Evolutionary conservation across 2,888 invertebrate species (phyloP).

Genomic region (Drosophila quasianomalipes): DNA sequence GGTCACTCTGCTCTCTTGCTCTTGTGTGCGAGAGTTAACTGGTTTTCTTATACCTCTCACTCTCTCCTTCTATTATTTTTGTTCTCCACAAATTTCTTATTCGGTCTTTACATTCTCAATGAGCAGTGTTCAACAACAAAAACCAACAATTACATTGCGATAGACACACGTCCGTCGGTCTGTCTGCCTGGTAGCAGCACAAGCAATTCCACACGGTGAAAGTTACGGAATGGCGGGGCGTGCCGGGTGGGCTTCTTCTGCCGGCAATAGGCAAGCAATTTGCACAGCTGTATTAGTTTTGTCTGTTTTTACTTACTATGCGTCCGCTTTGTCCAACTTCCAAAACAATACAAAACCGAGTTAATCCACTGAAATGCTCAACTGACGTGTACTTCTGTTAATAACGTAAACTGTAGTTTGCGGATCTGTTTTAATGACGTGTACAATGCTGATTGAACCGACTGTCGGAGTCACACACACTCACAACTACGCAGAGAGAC

Average conservation of each 20-base stretch:
- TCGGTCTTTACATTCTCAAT: conserved; percentile 33
- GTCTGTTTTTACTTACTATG: conserved; percentile 12
- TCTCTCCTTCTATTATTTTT: conserved; percentile 2
- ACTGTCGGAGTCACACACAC: conserved; percentile 24
- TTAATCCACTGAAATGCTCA: conserved; percentile 15
- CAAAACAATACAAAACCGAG: not conserved
- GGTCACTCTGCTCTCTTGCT: conserved; percentile 23
- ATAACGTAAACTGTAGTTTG: conserved; percentile 32
- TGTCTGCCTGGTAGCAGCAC: not conserved
- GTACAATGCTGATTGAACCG: conserved; percentile 73
- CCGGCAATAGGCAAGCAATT: conserved; percentile 43
- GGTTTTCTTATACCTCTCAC: conserved; percentile 47
- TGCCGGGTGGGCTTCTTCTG: conserved; percentile 8
- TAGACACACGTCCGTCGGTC: conserved; percentile 1
- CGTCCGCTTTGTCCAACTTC: not conserved
- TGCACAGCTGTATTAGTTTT: conserved; percentile 50
- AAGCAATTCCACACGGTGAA: conserved; percentile 55
- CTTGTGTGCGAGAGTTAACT: conserved; percentile 41
- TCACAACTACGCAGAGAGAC: conserved; percentile 19
- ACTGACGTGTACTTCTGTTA: conserved; percentile 72
- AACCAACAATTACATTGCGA: conserved; percentile 8
- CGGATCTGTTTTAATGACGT: conserved; percentile 62
- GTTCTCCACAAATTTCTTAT: conserved; percentile 25
- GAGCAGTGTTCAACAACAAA: conserved; percentile 8
- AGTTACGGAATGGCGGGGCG: conserved; percentile 39